A percentile compares a stretch with the other conserved stretches of the same genome.
Conservation (phyloP, 2,888 invertebrate genomes). For the Lasioglossum lativentre region DNA sequence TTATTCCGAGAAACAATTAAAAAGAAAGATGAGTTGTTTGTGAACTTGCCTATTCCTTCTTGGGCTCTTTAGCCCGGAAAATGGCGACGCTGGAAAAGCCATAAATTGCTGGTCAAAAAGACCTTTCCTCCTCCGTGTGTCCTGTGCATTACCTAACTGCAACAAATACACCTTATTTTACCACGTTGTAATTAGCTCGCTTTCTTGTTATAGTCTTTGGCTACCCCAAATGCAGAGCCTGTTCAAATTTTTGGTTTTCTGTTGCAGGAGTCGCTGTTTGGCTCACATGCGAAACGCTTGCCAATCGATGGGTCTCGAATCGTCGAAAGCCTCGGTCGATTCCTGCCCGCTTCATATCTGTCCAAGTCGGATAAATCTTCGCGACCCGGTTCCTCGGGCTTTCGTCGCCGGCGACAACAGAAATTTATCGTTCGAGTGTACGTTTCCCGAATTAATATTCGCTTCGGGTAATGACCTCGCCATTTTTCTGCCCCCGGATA, state of each 20-base stretch:
- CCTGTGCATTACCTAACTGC: too few species aligned
- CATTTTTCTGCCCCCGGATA: not conserved
- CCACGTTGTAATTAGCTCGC: too few species aligned
- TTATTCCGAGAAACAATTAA: too few species aligned
- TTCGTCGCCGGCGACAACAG: not conserved
- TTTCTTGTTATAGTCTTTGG: too few species aligned
- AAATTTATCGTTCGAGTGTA: slow-evolving; percentile 10
- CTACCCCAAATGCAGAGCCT: too few species aligned
- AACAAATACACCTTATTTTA: too few species aligned
- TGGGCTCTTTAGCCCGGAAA: too few species aligned
- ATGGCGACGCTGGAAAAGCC: too few species aligned
- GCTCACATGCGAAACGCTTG: not conserved
- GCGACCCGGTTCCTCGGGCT: not conserved
- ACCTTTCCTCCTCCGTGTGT: too few species aligned
- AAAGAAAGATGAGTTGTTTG: too few species aligned
- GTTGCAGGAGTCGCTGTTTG: not conserved
- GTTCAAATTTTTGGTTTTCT: not conserved
- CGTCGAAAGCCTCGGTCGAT: not conserved
- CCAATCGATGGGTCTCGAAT: not conserved
- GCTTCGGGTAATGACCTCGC: slow-evolving; percentile 7
- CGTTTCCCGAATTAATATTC: slow-evolving; percentile 20
- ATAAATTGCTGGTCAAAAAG: too few species aligned
- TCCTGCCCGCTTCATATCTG: not conserved
- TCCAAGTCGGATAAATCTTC: not conserved
- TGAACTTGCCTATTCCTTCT: too few species aligned